Evolutionary conservation across 2,888 invertebrate genomes (phyloP).

Genomic region (Limnephilus marmoratus): DNA sequence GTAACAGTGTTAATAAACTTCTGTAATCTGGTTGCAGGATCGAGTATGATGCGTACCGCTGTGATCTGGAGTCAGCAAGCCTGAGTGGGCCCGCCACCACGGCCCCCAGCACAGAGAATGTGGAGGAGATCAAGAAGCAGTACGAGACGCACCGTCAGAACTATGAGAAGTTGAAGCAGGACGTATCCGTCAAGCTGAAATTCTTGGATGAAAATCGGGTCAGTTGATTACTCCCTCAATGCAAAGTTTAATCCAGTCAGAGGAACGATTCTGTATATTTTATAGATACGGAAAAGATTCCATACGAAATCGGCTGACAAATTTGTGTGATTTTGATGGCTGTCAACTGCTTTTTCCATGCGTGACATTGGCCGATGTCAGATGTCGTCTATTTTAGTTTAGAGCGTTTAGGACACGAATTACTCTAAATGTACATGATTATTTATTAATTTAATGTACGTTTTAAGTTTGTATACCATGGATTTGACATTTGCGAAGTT

Average conservation of each 20-base stretch:
- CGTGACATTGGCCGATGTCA: no score
- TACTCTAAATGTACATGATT: no score
- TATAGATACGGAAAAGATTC: no score
- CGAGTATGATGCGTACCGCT: slow-evolving; percentile 98
- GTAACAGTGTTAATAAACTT: slow-evolving; percentile 57
- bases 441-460: no score
- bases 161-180: slow-evolving; percentile 94
- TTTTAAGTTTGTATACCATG: no score
- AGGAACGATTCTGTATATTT: no score
- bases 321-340: no score
- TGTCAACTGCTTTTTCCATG: no score
- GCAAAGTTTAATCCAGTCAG: not conserved
- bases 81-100: slow-evolving; percentile 70
- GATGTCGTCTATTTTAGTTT: no score
- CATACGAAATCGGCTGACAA: no score
- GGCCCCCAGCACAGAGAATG: slow-evolving; percentile 73
- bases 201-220: slow-evolving; percentile 98
- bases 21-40: slow-evolving; percentile 78
- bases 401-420: no score
- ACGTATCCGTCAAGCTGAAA: slow-evolving; percentile 96
- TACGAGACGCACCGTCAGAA: slow-evolving; percentile 91
- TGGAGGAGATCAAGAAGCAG: slow-evolving; percentile 89
- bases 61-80: slow-evolving; percentile 91
- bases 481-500: no score
- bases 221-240: slow-evolving; percentile 67